These are phyloP conservation scores for Halcyon badia DNA, from an alignment of 2,797 vertebrate species.

Conservation along the genomic window DNA sequence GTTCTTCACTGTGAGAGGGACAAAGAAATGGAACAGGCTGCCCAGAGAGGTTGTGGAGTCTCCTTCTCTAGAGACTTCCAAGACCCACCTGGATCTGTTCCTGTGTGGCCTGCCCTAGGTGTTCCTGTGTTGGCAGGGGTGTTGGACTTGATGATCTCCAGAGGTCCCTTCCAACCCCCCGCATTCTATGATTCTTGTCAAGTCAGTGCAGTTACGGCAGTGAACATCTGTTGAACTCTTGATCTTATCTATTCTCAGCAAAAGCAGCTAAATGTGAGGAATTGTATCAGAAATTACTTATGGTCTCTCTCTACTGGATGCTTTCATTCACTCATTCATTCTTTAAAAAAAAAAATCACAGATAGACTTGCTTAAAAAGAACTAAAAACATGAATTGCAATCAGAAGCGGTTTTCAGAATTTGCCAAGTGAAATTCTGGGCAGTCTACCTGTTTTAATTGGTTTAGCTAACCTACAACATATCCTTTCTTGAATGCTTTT, in stretches of 20 bases:
- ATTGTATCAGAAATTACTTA: neutral
- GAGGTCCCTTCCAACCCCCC: too few species aligned
- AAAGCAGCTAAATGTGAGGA: neutral
- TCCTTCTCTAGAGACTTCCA: too few species aligned
- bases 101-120: too few species aligned
- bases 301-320: fast-evolving
- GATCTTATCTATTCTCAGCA: neutral
- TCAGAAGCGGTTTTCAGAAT: neutral
- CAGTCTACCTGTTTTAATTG: neutral
- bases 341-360: neutral
- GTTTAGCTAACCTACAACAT: neutral
- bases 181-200: neutral
- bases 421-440: neutral
- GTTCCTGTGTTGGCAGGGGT: too few species aligned
- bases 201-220: neutral
- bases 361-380: neutral
- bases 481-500: neutral
- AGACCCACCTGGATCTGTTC: too few species aligned
- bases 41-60: too few species aligned
- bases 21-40: too few species aligned
- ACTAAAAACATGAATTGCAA: neutral
- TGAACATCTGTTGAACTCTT: neutral
- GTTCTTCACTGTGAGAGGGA: too few species aligned
- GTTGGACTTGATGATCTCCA: too few species aligned
- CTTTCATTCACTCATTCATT: neutral